These are phyloP conservation scores for Hydrozoanthus gracilis DNA, from an alignment of 92 coral and sea anemone species.

Conservation along the genomic window DNA sequence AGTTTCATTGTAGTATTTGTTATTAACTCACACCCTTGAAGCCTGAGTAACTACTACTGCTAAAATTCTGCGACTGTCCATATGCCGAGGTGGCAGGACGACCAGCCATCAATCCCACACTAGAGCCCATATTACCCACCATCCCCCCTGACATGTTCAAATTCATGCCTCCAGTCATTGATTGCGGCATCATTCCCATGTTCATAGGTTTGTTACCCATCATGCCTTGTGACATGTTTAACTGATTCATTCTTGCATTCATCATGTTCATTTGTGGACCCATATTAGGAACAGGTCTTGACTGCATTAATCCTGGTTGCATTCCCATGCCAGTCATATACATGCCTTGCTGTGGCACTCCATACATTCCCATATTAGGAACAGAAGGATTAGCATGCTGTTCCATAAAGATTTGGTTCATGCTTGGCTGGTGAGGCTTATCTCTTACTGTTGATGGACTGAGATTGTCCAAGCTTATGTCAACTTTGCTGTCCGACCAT, in stretches of 20 bases:
- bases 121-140: conserved; percentile 45
- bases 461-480: conserved; percentile 92
- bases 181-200: conserved; percentile 71
- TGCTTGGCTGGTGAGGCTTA: conserved; percentile 95
- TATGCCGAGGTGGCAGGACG: conserved; percentile 65
- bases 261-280: conserved; percentile 69
- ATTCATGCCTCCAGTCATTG: conserved; percentile 58
- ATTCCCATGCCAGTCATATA: conserved; percentile 53
- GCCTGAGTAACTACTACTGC: conserved; percentile 65
- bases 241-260: conserved; percentile 73
- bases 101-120: conserved; percentile 50
- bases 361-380: conserved; percentile 66
- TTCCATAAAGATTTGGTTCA: conserved; percentile 81
- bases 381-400: conserved; percentile 65
- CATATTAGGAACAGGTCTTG: conserved; percentile 56
- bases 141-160: conserved; percentile 54
- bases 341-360: conserved; percentile 64
- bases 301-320: conserved; percentile 39
- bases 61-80: conserved; percentile 74
- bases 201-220: conserved; percentile 52
- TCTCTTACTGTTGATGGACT: conserved; percentile 82
- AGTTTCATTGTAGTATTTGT: neutral
- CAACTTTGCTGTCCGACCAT: conserved; percentile 97
- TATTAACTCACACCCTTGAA: conserved; percentile 86
- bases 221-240: conserved; percentile 62